Evolutionary conservation across 2,113 vertebrate genomes (phyloP).

Genomic region (Pholis gunnellus): DNA sequence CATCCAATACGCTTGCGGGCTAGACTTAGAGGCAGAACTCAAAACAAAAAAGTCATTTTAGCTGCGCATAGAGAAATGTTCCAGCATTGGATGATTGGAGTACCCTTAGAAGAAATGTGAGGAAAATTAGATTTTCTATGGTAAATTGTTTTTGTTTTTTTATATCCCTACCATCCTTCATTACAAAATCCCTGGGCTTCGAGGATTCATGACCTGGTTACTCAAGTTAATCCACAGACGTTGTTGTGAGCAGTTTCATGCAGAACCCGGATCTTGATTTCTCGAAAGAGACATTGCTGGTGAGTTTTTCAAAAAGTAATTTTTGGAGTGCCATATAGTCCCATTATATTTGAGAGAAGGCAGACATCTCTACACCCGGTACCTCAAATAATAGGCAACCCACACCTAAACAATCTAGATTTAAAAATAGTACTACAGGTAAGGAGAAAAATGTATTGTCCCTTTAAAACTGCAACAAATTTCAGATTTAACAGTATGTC

Average conservation of each 20-base stretch:
- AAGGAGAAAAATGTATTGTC: neutral
- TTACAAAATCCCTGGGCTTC: neutral
- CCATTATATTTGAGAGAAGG: neutral
- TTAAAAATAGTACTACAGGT: too few relatives aligned
- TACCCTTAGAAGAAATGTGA: too few relatives aligned
- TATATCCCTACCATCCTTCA: neutral
- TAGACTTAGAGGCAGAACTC: too few relatives aligned
- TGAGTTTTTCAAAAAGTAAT: too few relatives aligned
- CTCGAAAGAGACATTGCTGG: too few relatives aligned
- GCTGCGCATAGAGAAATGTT: too few relatives aligned
- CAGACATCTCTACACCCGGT: neutral
- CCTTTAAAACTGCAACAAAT: too few relatives aligned
- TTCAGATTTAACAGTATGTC: neutral
- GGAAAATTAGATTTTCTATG: too few relatives aligned
- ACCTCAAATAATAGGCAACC: neutral
- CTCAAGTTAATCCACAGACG: neutral
- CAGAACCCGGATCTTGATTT: neutral
- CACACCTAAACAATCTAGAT: neutral
- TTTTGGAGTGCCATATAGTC: neutral
- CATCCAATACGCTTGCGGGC: too few relatives aligned
- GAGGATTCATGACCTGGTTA: neutral
- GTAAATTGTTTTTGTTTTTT: too few relatives aligned
- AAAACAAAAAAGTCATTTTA: too few relatives aligned
- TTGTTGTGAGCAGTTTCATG: neutral
- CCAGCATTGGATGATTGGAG: too few relatives aligned